phyloP scores from a whole-genome alignment of 2,888 invertebrate species.

The Callyntrura sp. region DNA sequence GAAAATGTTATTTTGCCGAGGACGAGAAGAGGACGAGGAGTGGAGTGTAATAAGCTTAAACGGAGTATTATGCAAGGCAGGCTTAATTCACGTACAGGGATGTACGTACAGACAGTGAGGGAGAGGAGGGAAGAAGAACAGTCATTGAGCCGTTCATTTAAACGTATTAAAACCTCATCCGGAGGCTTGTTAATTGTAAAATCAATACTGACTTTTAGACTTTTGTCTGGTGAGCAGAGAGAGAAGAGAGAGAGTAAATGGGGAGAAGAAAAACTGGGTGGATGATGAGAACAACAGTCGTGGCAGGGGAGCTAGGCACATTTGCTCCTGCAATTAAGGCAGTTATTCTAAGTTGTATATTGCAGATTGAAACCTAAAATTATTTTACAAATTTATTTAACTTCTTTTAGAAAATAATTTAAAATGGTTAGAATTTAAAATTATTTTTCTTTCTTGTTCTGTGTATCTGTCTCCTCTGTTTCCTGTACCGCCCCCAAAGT shows the following conservation, averaged over 20 bases:
- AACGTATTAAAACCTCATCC: constrained; percentile 68
- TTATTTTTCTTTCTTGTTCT: not conserved
- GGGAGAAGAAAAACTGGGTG: not conserved
- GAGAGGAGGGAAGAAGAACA: constrained; percentile 18
- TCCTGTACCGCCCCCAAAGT: too few species aligned
- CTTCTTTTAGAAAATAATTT: too few species aligned
- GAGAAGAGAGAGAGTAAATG: not conserved
- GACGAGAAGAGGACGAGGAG: not conserved
- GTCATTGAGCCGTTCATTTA: constrained; percentile 67
- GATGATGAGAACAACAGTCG: not conserved
- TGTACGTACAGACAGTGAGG: not conserved
- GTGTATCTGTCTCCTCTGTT: not conserved
- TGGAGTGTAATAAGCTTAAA: constrained; percentile 14
- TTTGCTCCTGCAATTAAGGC: too few species aligned
- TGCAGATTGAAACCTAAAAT: too few species aligned
- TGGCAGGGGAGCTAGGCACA: not conserved
- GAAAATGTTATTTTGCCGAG: constrained; percentile 17
- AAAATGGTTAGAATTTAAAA: not conserved
- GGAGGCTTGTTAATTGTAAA: constrained; percentile 82
- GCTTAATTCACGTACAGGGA: not conserved
- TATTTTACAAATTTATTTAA: not conserved
- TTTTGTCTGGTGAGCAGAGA: constrained; percentile 2
- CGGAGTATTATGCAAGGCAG: constrained; percentile 16
- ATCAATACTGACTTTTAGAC: constrained; percentile 78
- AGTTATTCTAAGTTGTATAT: too few species aligned